Base-by-base conservation (phyloP, 2,888 invertebrate species). In the Drosophila rellima region DNA sequence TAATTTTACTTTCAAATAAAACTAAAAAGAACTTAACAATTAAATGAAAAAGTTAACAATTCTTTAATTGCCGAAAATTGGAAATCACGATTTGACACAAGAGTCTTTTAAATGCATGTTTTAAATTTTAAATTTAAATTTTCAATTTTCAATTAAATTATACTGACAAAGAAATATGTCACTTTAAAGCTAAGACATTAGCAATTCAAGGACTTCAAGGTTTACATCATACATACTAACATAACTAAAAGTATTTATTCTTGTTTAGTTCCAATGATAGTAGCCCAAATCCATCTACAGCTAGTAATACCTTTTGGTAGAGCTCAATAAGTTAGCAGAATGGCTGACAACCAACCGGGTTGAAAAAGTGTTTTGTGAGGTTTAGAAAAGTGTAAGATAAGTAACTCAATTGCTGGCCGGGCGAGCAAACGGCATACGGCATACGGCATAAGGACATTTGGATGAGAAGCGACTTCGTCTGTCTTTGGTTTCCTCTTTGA, bases 331-430 rank as follows among this genome's bases (percentile, higher is more conserved):
- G 59, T 44, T 52, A 55, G 18, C 18, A 29, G 23, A 44, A 65
- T 54, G 33, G 42, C 66, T 47, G 51, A 42, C 51, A 47, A 18
- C 56, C 51, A 47, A 18, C 56, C 56, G 72, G 26, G 13, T 31
- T 40, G 37, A 47, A 57, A 55, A 45, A 40, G 23, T 42, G 37
- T 42, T 56, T 40, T 68, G 17, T 56, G 51, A 40, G 55, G 44
- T 39, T 70, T 68, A 59, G 60, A 51, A 71, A 65, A 78, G 62
- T 67, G 63, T 70, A 67, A 65, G 80, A 59, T 76, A 82, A 76
- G 80, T 80, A 77, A 80, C 78, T 80, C 80, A 78, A 77, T 80
- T 83, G 74, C 65, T 57, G 60, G 54, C 44, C 42, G 33, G 23
- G 17, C 13, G 8, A 8, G 5, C 39, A 56, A 35, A 33, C 31